These are phyloP conservation scores for Alligator sinensis DNA, from an alignment of 2,113 vertebrate genomes.

Conservation along the genomic window DNA sequence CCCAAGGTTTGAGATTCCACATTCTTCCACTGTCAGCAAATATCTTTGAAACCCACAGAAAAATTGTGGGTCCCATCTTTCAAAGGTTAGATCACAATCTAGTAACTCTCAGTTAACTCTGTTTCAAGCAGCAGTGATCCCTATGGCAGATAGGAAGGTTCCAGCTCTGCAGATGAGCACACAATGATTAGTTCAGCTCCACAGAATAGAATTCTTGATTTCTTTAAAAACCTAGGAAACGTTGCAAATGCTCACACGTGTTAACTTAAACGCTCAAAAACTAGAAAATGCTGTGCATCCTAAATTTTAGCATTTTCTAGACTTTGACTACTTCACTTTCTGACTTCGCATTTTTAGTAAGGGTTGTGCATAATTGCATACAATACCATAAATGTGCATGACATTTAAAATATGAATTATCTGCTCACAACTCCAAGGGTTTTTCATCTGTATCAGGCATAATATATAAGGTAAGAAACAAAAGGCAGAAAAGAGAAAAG, in stretches of 20 bases:
- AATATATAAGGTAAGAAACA: neutral
- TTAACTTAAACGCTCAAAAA: neutral
- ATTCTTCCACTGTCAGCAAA: no score
- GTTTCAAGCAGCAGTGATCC: neutral
- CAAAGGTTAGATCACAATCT: neutral
- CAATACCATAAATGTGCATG: neutral
- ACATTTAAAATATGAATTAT: neutral
- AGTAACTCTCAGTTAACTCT: neutral
- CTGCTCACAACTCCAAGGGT: neutral
- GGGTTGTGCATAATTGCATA: neutral
- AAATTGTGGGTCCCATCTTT: neutral
- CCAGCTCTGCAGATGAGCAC: neutral
- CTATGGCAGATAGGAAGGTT: neutral
- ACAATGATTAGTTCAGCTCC: no score
- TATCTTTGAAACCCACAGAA: neutral
- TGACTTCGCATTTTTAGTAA: neutral
- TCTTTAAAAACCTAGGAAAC: neutral
- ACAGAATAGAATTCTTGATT: neutral
- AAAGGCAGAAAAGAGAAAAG: neutral
- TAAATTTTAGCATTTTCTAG: neutral
- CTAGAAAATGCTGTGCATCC: neutral
- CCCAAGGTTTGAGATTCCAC: no score
- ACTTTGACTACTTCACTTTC: neutral
- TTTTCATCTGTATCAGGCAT: neutral
- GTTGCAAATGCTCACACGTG: neutral